Evolutionary conservation across 2,113 vertebrate species (phyloP).

Genomic region (Miniopterus natalensis): DNA sequence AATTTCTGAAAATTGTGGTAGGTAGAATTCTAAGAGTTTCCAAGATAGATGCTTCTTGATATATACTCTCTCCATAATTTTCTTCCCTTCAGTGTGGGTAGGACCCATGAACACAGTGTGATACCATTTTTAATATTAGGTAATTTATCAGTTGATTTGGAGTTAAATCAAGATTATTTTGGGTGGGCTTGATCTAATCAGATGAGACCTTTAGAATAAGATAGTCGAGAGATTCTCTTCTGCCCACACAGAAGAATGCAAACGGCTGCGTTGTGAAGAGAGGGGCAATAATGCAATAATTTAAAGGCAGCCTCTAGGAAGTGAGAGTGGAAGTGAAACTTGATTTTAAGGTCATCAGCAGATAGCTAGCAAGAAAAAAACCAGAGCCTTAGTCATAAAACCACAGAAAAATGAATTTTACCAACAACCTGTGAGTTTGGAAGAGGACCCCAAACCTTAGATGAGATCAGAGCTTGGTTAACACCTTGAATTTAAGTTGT

Average conservation of each 20-base stretch:
- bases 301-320: not conserved
- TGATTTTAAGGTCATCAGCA: not conserved
- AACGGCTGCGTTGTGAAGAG: not conserved
- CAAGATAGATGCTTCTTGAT: not conserved
- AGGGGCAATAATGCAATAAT: not conserved
- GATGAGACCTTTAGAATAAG: not conserved
- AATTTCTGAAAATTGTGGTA: not conserved
- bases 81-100: not conserved
- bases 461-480: not conserved
- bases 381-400: not conserved
- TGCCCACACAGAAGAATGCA: not conserved
- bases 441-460: not conserved
- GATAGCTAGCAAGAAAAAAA: not conserved
- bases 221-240: not conserved
- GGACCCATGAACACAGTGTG: not conserved
- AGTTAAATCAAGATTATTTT: not conserved
- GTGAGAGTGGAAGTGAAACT: not conserved
- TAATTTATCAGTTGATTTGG: not conserved
- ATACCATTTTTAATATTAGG: not conserved
- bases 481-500: not conserved
- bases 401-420: not conserved
- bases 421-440: not conserved
- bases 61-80: not conserved
- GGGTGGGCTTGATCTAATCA: not conserved
- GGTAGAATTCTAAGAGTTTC: not conserved